These are phyloP conservation scores for Taeniopygia guttata DNA, from an alignment of 2,797 vertebrate genomes.

Conservation along the genomic window DNA sequence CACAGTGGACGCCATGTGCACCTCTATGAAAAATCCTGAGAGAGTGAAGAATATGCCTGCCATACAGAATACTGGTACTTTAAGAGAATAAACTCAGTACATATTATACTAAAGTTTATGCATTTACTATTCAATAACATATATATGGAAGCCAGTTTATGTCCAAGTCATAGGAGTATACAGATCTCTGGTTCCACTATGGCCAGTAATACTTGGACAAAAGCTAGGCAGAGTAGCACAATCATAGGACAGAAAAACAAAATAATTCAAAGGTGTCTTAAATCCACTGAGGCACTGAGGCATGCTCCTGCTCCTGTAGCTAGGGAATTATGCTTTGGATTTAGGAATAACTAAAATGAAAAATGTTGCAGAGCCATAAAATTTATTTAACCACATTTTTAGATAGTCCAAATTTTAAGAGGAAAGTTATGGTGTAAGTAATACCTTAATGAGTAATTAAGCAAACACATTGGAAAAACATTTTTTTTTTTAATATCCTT, in stretches of 20 bases:
- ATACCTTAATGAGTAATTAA: background rate
- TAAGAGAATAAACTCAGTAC: background rate
- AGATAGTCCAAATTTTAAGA: background rate
- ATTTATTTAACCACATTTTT: background rate
- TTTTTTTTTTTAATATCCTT: background rate
- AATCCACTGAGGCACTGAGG: background rate
- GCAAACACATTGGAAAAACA: background rate
- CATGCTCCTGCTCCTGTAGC: background rate
- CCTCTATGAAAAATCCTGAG: too few species aligned
- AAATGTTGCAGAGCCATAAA: background rate
- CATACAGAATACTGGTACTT: background rate
- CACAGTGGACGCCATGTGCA: too few species aligned
- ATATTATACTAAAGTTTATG: background rate
- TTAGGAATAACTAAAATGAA: background rate
- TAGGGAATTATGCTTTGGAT: background rate
- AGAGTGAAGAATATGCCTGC: too few species aligned
- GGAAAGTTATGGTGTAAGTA: background rate
- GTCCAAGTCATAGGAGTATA: background rate
- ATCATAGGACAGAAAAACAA: background rate
- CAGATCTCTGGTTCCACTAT: background rate
- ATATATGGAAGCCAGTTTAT: background rate
- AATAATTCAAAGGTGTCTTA: background rate
- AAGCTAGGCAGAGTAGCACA: background rate
- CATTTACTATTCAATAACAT: background rate
- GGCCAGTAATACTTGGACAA: background rate